Evolutionary conservation across 92 coral and sea anemone genomes (phyloP), one percentile per base, ranked within the genome.

Genomic region (Pocillopora meandrina): DNA sequence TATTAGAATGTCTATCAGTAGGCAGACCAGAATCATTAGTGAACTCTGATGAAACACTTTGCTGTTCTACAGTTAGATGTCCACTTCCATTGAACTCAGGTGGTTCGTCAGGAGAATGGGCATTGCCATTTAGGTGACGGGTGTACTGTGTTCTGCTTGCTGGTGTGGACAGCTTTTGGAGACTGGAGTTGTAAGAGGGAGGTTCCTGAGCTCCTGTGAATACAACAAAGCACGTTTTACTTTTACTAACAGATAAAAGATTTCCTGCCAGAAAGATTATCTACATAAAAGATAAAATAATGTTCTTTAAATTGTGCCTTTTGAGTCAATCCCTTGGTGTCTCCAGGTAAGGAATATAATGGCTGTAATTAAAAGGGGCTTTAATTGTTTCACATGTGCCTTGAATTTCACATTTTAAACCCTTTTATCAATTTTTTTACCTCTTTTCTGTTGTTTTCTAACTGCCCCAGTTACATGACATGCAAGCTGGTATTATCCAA

Each of bases 1-100:
- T 92, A 20, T 85, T 87, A 0, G 98, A 94, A 65, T 88, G 98
- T 26, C 98, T 90, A 72, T 94, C 98, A 31, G 98, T 91, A 18
- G 95, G 99, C 15, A 97, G 87, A 20, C 99, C 99, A 52, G 99
- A 97, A 75, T 97, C 99, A 42, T 87, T 92, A 14, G 95, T 94
- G 35, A 93, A 88, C 73, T 97, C 99, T 16, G 98, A 91, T 59
- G 91, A 92, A 88, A 93, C 90, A 63, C 97, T 95, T 61, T 91
- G 95, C 55, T 89, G 96, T 83, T 95, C 95, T 33, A 80, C 84
- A 16, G 86, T 76, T 36, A 79, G 72, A 42, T 73, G 69, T 12
- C 70, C 78, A 34, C 60, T 82, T 65, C 79, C 91, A 20, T 86
- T 80, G 78, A 91, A 92, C 62, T 89, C 92, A 55, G 93, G 89